phyloP scores from a whole-genome alignment of 1,140 invertebrate genomes.

The Bilobella aurantiaca region DNA sequence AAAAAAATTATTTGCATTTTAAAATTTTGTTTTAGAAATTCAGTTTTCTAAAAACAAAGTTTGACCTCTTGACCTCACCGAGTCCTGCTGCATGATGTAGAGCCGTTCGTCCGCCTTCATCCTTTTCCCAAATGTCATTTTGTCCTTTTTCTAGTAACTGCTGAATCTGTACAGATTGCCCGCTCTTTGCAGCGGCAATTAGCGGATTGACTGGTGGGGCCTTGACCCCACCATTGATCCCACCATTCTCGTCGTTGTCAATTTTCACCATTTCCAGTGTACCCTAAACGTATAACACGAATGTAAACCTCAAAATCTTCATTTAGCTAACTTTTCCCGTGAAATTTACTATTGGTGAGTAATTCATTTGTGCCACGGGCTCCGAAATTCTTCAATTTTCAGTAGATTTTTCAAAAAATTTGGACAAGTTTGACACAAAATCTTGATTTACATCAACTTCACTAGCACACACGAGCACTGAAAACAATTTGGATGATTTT shows the following conservation, averaged over 20 bases:
- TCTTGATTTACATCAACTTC: neutral
- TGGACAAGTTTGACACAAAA: neutral
- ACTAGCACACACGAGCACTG: too few relatives aligned
- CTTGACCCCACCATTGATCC: neutral
- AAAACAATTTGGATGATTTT: too few relatives aligned
- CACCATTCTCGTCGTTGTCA: neutral
- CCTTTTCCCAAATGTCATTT: neutral
- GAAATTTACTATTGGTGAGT: neutral
- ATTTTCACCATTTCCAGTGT: constrained; percentile 1
- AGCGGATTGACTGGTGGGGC: neutral
- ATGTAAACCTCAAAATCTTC: neutral
- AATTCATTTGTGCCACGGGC: neutral
- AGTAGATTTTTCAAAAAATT: neutral
- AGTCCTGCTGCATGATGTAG: constrained; percentile 4
- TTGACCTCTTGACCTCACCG: neutral
- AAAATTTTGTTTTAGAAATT: neutral
- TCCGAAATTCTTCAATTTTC: neutral
- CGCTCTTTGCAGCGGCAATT: neutral
- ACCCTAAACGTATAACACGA: neutral
- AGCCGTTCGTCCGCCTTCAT: constrained; percentile 2
- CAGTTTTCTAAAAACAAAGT: neutral
- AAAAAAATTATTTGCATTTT: neutral
- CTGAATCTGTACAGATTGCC: neutral
- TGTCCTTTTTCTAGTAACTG: neutral
- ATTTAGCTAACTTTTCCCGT: too few relatives aligned